Conservation (phyloP, 2,888 invertebrate species). For the Torymus auratus region DNA sequence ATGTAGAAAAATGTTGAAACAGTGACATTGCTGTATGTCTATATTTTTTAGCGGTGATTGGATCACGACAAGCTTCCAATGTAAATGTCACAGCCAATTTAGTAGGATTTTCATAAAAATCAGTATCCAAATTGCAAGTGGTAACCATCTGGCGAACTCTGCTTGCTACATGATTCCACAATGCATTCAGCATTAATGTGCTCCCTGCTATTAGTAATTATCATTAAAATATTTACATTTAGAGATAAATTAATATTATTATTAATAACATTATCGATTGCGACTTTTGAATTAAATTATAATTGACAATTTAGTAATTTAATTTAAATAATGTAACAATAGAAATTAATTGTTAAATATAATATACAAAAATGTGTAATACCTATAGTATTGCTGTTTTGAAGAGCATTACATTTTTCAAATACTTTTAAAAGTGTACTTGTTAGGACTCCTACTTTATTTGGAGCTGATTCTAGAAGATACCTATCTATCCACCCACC, state of each 20-base stretch:
- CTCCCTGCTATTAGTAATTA: too few relatives aligned
- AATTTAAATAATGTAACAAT: constrained; percentile 2
- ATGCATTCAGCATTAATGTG: constrained; percentile 65
- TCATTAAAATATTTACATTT: too few relatives aligned
- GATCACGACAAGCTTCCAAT: constrained; percentile 69
- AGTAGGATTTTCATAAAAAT: constrained; percentile 68
- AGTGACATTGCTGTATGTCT: constrained; percentile 70
- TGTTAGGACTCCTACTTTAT: constrained; percentile 65
- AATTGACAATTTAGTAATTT: too few relatives aligned
- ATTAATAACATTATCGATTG: not conserved
- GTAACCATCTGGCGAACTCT: constrained; percentile 71
- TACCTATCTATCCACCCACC: constrained; percentile 74
- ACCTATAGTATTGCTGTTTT: constrained; percentile 42
- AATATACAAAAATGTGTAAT: not conserved
- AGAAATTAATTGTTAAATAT: too few relatives aligned
- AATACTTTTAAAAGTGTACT: constrained; percentile 66
- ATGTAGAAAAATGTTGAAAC: constrained; percentile 72
- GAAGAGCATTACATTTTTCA: constrained; percentile 65
- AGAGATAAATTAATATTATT: not conserved
- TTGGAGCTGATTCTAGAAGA: constrained; percentile 69
- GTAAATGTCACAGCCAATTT: constrained; percentile 72
- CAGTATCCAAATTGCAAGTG: constrained; percentile 63
- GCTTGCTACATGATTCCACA: constrained; percentile 71
- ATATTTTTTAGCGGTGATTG: constrained; percentile 67
- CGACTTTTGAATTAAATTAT: too few relatives aligned